Conservation (phyloP, 2,797 vertebrate species). For the Pyrrhura leucotis region DNA sequence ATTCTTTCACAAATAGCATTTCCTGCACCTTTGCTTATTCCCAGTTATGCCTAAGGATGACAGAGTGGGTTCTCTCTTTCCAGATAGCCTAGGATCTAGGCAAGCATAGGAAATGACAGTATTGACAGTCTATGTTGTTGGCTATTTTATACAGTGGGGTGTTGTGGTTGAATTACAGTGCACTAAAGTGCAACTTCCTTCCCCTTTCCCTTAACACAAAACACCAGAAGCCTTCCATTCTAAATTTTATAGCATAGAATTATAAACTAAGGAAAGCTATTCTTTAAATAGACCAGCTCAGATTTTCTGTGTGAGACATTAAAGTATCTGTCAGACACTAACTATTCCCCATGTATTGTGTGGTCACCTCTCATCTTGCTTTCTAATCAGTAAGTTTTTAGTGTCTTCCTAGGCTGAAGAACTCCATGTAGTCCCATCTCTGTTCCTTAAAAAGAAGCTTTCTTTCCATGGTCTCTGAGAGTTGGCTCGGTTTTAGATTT, state of each 20-base stretch:
- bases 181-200: background rate
- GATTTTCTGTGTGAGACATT: background rate
- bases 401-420: background rate
- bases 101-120: background rate
- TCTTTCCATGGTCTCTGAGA: background rate
- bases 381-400: background rate
- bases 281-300: background rate
- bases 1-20: background rate
- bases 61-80: background rate
- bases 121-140: background rate
- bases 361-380: background rate
- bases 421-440: background rate
- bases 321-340: background rate
- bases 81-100: background rate
- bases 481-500: background rate
- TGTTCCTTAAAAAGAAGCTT: background rate
- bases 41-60: no score
- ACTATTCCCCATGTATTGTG: background rate
- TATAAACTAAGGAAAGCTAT: background rate
- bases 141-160: background rate
- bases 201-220: background rate
- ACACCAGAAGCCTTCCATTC: fast-evolving
- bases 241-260: background rate
- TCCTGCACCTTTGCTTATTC: background rate
- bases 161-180: background rate